These are phyloP conservation scores for Sebastes cheni DNA, from an alignment of 2,797 vertebrate species.

Conservation along the genomic window DNA sequence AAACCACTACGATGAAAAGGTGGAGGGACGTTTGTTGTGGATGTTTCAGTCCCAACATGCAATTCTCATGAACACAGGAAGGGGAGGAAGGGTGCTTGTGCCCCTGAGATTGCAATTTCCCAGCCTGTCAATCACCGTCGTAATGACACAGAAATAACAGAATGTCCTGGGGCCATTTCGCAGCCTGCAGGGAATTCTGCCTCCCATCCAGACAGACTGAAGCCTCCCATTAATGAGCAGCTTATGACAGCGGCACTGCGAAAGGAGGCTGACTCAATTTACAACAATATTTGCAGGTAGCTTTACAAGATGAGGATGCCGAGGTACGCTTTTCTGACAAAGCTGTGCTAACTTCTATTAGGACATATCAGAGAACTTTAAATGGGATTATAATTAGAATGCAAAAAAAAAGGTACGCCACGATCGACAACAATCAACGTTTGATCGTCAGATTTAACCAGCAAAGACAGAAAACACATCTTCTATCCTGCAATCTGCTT, in stretches of 20 bases:
- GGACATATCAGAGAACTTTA: not conserved
- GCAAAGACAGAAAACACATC: not conserved
- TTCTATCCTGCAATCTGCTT: not conserved
- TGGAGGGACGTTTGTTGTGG: not conserved
- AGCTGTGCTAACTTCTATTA: not conserved
- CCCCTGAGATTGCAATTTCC: constrained; percentile 30
- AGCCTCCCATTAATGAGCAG: constrained; percentile 52
- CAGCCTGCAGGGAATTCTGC: constrained; percentile 36
- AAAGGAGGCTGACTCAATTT: constrained; percentile 20
- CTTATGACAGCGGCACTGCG: constrained; percentile 16
- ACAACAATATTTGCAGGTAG: constrained; percentile 17
- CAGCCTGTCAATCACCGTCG: constrained; percentile 61
- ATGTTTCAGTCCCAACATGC: not conserved
- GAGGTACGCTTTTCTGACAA: not conserved
- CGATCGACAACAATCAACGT: not conserved
- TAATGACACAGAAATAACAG: constrained; percentile 56
- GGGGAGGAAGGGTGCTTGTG: not conserved
- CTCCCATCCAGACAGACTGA: not conserved
- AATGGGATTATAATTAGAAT: not conserved
- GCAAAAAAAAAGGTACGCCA: not conserved
- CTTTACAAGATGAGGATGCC: constrained; percentile 10
- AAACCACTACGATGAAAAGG: too few species aligned
- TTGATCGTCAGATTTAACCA: not conserved
- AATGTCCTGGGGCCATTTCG: constrained; percentile 25
- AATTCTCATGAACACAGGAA: constrained; percentile 14